These are phyloP conservation scores for Melipona beecheii DNA, from an alignment of 2,888 invertebrate genomes.

Conservation along the genomic window DNA sequence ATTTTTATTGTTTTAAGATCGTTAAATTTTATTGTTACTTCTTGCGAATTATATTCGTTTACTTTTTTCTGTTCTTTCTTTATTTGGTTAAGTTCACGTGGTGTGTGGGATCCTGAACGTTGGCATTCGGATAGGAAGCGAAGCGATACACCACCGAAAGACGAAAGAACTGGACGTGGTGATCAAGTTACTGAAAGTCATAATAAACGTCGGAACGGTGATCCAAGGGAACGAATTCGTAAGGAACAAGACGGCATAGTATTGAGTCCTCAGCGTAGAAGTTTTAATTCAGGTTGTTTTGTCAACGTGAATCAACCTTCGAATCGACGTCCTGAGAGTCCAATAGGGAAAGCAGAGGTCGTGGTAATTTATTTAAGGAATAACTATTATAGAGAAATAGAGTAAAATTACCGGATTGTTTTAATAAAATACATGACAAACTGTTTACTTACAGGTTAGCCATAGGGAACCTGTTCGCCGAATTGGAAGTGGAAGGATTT, in stretches of 20 bases:
- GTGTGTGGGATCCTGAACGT: conserved; percentile 85
- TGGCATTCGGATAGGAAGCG: conserved; percentile 86
- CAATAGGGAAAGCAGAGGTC: conserved; percentile 82
- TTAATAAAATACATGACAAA: neutral
- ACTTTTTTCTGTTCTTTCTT: neutral
- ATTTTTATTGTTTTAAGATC: neutral
- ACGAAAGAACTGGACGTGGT: conserved; percentile 85
- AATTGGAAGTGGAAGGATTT: conserved; percentile 94
- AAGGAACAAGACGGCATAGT: conserved; percentile 94
- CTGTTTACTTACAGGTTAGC: conserved; percentile 70
- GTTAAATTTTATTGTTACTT: neutral
- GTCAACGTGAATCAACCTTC: conserved; percentile 84
- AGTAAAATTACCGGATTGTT: neutral
- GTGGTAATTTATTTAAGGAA: neutral
- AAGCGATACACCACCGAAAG: conserved; percentile 88
- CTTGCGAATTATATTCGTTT: conserved; percentile 20
- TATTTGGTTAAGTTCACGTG: conserved; percentile 80
- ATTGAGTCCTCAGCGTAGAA: conserved; percentile 93
- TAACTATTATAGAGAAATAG: neutral
- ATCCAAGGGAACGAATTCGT: conserved; percentile 91
- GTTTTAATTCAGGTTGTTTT: conserved; percentile 94
- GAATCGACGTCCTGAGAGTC: conserved; percentile 82
- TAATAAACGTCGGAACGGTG: conserved; percentile 86
- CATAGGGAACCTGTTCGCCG: conserved; percentile 86
- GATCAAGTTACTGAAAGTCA: conserved; percentile 80